Percentiles rank a stretch among this genome's conserved stretches.
Evolutionary conservation across 1,140 invertebrate species (phyloP).

Genomic region (Diabrotica undecimpunctata): DNA sequence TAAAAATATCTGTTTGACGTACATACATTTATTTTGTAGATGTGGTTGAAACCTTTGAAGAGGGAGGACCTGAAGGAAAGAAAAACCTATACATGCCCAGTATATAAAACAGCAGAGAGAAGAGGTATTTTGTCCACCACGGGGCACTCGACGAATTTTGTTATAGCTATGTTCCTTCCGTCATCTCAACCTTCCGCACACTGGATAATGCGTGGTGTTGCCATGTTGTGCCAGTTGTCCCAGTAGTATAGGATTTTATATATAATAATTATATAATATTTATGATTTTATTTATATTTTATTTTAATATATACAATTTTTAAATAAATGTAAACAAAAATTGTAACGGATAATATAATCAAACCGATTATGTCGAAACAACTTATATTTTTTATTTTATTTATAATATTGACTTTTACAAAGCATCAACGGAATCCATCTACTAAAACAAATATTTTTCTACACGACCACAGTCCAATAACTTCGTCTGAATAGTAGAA

Average conservation of each 20-base stretch:
- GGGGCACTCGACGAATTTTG: conserved; percentile 90
- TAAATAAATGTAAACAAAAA: no score
- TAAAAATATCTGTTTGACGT: conserved; percentile 7
- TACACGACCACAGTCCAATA: no score
- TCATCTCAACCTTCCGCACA: conserved; percentile 65
- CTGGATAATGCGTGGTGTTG: conserved; percentile 87
- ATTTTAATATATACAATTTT: no score
- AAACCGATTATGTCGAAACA: no score
- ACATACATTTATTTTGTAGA: conserved; percentile 49
- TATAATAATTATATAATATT: no score
- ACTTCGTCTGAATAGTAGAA: no score
- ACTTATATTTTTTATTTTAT: no score
- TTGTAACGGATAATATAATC: no score
- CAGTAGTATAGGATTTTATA: conserved; percentile 44
- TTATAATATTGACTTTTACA: no score
- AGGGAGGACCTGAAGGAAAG: conserved; percentile 60
- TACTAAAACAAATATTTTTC: no score
- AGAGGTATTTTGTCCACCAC: conserved; percentile 83
- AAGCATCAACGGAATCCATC: no score
- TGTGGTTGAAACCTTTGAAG: conserved; percentile 75
- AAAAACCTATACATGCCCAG: conserved; percentile 69
- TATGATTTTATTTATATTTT: no score
- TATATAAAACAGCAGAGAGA: conserved; percentile 86
- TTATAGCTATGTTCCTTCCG: conserved; percentile 73
- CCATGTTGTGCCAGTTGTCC: conserved; percentile 74